Evolutionary conservation across 2,113 vertebrate species (phyloP), one percentile per base, ranked within the genome.

Genomic region (Ammodytes dubius): DNA sequence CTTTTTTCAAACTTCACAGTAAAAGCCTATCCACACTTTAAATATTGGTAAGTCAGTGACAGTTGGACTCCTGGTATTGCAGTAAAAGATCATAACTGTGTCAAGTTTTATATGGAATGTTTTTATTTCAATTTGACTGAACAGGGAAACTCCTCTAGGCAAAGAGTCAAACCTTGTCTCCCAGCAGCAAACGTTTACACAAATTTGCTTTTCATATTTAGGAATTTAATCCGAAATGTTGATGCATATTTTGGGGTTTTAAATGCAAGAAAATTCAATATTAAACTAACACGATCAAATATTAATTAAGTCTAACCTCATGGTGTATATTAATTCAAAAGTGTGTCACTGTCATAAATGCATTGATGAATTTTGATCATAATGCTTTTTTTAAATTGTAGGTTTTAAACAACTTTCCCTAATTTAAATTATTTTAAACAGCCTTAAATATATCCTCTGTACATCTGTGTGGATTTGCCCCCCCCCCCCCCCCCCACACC

Each of bases 1-100:
- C 71, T 53, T n/a, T 54, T 64, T 46, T 10, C 14, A 82, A 76
- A 87, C 53, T 49, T 70, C 7, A 70, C 19, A 54, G 53, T 40
- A 42, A 6, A 6, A 17, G 43, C 39, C 11, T 37, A 11, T 37
- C 43, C 10, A 40, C 17, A 42, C 7, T 56, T 5, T 57, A 74
- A 64, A 71, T 83, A 52, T 70, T 56, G 79, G 69, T 60, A 7
- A 42, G 2, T 27, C 17, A 39, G 37, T 17, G 17, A 40, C n/a
- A 56, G 9, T 1, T 52, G 65, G 19, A n/a, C 15, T 83, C 50
- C 5, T 86, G 58, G 7, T 37, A 10, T n/a, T 46, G 53, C 35
- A 46, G 42, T 45, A 14, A 46, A 72, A 53, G 37, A 14, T 59
- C 17, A 27, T 2, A 17, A 27, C 17, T 59, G 49, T 59, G 43